phyloP scores from a whole-genome alignment of 2,888 invertebrate genomes.

The Troides oblongomaculatus region DNA sequence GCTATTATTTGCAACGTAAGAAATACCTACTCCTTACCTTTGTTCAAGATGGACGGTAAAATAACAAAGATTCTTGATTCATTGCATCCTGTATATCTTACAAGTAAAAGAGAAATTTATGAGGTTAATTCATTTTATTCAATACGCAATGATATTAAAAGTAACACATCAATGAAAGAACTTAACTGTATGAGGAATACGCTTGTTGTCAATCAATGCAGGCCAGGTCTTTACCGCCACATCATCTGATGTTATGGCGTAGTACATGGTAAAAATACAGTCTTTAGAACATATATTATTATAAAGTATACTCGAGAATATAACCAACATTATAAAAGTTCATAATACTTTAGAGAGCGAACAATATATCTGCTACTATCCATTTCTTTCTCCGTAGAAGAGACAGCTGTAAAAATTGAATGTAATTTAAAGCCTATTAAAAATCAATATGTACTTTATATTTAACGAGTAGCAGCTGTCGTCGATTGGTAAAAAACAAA shows the following conservation, averaged over 20 bases:
- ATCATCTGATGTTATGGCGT: background rate
- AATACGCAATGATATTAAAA: background rate
- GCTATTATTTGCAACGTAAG: too few relatives aligned
- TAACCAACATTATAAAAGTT: background rate
- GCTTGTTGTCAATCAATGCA: background rate
- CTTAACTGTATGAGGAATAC: background rate
- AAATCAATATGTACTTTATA: conserved; percentile 1
- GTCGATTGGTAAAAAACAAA: conserved; percentile 9
- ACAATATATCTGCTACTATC: background rate
- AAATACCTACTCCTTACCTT: too few relatives aligned
- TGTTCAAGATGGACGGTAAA: too few relatives aligned
- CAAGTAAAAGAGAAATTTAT: too few relatives aligned
- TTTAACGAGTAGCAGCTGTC: background rate
- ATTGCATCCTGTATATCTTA: too few relatives aligned
- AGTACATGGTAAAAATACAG: too few relatives aligned
- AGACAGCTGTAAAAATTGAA: background rate
- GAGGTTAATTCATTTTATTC: too few relatives aligned
- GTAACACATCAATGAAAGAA: background rate
- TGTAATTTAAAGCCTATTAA: conserved; percentile 3
- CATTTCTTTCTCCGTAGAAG: conserved; percentile 1
- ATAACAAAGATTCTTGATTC: too few relatives aligned
- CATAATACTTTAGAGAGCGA: background rate
- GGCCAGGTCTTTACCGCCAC: background rate
- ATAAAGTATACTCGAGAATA: too few relatives aligned
- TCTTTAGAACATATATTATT: too few relatives aligned